Percentiles rank a stretch among this genome's conserved stretches.
These are phyloP conservation scores for Orussus abietinus DNA, from an alignment of 1,140 invertebrate genomes.

Conservation along the genomic window DNA sequence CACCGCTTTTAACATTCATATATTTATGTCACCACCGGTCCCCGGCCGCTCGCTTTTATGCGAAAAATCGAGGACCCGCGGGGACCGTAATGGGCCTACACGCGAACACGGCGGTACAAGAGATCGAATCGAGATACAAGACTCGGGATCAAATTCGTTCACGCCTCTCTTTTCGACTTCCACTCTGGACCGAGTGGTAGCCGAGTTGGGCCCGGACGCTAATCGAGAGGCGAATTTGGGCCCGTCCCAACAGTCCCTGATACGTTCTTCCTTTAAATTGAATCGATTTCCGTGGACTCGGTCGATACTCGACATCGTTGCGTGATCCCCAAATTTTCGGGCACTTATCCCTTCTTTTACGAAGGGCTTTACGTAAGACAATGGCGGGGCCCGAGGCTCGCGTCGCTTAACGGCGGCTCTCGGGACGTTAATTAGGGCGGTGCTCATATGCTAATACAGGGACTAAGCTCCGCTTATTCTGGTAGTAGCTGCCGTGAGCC, in stretches of 20 bases:
- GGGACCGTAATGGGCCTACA: no score
- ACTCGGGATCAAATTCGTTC: no score
- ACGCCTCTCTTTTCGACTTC: no score
- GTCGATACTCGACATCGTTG: slow-evolving; percentile 9
- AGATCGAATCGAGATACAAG: no score
- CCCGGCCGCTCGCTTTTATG: slow-evolving; percentile 33
- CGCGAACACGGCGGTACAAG: no score
- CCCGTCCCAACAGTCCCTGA: no score
- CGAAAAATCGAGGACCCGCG: slow-evolving; percentile 13
- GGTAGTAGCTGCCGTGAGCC: slow-evolving; percentile 35
- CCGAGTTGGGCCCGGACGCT: no score
- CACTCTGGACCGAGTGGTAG: no score
- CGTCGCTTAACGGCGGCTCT: slow-evolving; percentile 25
- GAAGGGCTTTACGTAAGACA: slow-evolving; percentile 35
- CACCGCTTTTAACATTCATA: slow-evolving; percentile 26
- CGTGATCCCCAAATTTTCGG: slow-evolving; percentile 15
- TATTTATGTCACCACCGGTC: slow-evolving; percentile 34
- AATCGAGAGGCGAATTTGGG: no score
- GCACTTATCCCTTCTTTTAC: slow-evolving; percentile 23
- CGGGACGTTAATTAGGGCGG: slow-evolving; percentile 45
- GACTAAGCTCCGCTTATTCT: slow-evolving; percentile 47
- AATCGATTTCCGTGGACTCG: no score
- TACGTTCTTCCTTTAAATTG: no score
- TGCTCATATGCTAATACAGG: slow-evolving; percentile 47
- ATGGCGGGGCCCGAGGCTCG: slow-evolving; percentile 38